Percentiles rank a stretch among this genome's conserved stretches.
Evolutionary conservation across 2,113 vertebrate species (phyloP).

Genomic region (Zosterops borbonicus): DNA sequence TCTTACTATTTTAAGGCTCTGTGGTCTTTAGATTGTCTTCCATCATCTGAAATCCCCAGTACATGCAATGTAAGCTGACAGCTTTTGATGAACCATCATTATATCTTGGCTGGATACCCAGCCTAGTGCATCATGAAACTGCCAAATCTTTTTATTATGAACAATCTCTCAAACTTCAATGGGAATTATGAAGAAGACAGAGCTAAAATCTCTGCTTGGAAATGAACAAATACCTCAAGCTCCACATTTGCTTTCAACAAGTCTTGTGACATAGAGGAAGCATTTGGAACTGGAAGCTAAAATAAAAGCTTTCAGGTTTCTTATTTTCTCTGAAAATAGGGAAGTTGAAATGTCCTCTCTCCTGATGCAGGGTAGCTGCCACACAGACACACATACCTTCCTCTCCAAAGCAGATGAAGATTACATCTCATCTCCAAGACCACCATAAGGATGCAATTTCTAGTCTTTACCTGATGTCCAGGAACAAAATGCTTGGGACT

Average conservation of each 20-base stretch:
- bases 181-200: conserved; percentile 24
- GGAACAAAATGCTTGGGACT: neutral
- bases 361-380: neutral
- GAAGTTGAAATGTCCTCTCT: neutral
- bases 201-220: neutral
- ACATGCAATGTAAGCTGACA: conserved; percentile 20
- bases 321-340: neutral
- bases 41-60: neutral
- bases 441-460: neutral
- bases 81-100: conserved; percentile 59
- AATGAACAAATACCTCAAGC: neutral
- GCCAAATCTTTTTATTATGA: conserved; percentile 49
- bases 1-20: neutral
- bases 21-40: neutral
- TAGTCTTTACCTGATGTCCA: neutral
- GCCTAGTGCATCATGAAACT: conserved; percentile 48
- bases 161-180: conserved; percentile 15
- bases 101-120: conserved; percentile 52
- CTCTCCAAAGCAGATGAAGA: neutral
- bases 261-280: neutral
- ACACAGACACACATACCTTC: neutral
- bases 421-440: neutral
- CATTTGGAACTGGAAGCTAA: neutral
- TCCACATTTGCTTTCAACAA: neutral
- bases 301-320: neutral